Base-by-base conservation (phyloP, 30 jellyfish, hydroid and myxozoan species). In the Catostylus mosaicus region DNA sequence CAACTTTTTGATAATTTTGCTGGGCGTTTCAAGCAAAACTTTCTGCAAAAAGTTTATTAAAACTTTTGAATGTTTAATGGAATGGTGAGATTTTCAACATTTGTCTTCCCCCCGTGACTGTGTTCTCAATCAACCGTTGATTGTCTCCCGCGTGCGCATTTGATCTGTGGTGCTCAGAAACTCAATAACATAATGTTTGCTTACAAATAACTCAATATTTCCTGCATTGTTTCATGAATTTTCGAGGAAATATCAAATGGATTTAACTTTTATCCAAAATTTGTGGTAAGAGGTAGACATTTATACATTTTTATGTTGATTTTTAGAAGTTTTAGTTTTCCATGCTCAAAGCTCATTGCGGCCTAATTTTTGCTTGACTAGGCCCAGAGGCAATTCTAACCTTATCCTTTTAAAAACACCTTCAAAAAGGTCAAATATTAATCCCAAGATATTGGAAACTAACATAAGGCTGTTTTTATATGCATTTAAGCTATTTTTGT, bases 111-210 rank as follows among this genome's bases (percentile, higher is more conserved):
- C 67, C 84, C 84, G 70, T 29, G 32, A 32, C 24, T 24, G 0
- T 9, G 18, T 14, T 37, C 60, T 52, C 50, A 38, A 19, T 59
- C 32, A 18, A 37, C n/a, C 51, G 47, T 31, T 61, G n/a, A 32
- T 22, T 47, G 26, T 29, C 30, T 20, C 24, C 88, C 76, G 88
- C 88, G 88, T 77, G 88, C 88, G 76, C 88, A 77, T 77, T 77
- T 77, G 68, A 77, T 77, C 57, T 57, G 62, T 47, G 71, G 38
- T 23, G 19, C 38, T 27, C 71, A 59, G 11, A 59, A 26, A 16
- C 5, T 50, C 63, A 50, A 50, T 50, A 59, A 59, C 38, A 59
- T 23, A 19, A 59, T 59, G 71, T 26, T 23, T 18, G 1, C 2
- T 18, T 59, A 37, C 6, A 18, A n/a, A 59, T 12, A 4, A 0